These are phyloP conservation scores for Cherax quadricarinatus DNA, from an alignment of 1,140 invertebrate species.

Conservation along the genomic window DNA sequence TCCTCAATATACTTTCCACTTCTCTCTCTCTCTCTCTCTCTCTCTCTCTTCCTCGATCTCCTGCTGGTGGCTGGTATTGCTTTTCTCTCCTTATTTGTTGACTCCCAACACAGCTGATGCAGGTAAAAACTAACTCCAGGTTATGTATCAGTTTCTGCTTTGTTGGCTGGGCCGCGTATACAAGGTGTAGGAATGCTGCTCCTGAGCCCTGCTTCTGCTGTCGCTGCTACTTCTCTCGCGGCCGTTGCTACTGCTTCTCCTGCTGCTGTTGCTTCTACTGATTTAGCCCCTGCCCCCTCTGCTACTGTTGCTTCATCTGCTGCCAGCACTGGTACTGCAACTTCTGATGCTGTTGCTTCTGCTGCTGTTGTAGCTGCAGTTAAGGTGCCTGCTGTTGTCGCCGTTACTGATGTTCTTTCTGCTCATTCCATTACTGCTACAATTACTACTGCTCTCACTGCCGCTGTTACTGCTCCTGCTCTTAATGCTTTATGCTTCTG, in stretches of 20 bases:
- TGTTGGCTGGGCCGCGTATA: neutral
- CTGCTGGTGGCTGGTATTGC: neutral
- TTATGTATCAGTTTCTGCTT: neutral
- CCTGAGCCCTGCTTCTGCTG: neutral
- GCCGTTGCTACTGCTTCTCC: constrained; percentile 17
- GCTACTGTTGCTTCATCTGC: neutral
- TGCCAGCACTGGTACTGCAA: neutral
- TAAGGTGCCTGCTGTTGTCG: neutral
- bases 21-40: neutral
- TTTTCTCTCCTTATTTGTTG: neutral
- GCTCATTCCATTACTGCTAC: neutral
- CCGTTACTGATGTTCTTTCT: neutral
- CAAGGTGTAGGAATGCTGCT: neutral
- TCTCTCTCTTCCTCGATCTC: neutral
- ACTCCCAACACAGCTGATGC: neutral
- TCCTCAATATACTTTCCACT: neutral
- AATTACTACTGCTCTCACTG: neutral
- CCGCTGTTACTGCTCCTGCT: no score
- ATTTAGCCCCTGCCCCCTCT: neutral
- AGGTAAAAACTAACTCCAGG: neutral
- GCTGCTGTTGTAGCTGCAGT: neutral
- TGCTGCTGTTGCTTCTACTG: constrained; percentile 17
- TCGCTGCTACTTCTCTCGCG: constrained; percentile 19
- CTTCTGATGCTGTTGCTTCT: neutral
- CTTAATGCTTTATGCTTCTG: no score